Percentiles rank a stretch among this genome's conserved stretches.
Conservation (phyloP, 2,113 vertebrate species). For the Trematocara nigrifrons region DNA sequence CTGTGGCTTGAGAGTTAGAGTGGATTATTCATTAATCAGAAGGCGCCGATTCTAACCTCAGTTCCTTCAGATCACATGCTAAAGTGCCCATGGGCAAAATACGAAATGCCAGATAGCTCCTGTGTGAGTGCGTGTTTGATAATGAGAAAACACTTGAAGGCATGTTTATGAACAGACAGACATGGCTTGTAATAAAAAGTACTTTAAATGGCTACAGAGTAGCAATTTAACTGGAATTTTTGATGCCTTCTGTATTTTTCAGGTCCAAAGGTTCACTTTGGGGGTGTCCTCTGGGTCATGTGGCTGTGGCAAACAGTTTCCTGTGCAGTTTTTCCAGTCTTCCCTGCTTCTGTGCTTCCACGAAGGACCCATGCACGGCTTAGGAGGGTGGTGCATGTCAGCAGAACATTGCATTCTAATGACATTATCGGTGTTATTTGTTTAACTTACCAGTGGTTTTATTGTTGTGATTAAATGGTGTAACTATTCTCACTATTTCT, state of each 20-base stretch:
- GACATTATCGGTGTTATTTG: background rate
- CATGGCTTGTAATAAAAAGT: background rate
- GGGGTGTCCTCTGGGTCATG: background rate
- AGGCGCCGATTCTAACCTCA: background rate
- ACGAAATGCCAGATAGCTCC: background rate
- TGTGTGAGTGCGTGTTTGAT: background rate
- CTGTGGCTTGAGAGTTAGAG: background rate
- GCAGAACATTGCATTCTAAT: background rate
- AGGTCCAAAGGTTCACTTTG: background rate
- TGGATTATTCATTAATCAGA: background rate
- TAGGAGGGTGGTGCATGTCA: background rate
- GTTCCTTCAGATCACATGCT: background rate
- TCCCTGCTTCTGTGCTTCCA: background rate
- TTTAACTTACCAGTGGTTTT: background rate
- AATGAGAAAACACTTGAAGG: background rate
- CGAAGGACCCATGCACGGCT: background rate
- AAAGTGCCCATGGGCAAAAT: background rate
- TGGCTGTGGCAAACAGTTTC: background rate
- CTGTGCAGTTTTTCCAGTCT: background rate
- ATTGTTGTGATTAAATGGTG: background rate
- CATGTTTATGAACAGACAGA: background rate
- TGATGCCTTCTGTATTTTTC: background rate
- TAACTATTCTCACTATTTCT: background rate
- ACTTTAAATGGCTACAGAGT: background rate
- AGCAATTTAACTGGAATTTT: background rate